phyloP scores from a whole-genome alignment of 2,888 invertebrate species.

The Ernsta delagoae region DNA sequence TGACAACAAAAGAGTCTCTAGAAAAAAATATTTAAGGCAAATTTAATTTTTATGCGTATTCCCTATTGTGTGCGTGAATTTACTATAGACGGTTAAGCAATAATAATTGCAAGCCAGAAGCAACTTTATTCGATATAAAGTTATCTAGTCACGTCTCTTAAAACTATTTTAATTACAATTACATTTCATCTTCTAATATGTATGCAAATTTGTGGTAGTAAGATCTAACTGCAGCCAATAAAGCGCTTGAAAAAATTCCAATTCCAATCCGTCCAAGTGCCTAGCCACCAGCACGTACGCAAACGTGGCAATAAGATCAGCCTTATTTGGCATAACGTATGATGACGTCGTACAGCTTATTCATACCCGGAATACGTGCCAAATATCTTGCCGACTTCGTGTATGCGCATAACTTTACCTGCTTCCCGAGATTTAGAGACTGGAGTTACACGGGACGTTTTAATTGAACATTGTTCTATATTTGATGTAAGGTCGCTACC shows the following conservation, averaged over 20 bases:
- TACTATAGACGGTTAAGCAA: too few relatives aligned
- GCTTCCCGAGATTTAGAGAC: slow-evolving; percentile 39
- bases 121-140: too few relatives aligned
- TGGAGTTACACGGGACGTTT: slow-evolving; percentile 17
- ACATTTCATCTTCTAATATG: too few relatives aligned
- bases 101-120: too few relatives aligned
- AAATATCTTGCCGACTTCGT: slow-evolving; percentile 53
- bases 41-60: too few relatives aligned
- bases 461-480: slow-evolving; percentile 28
- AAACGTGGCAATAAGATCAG: background rate
- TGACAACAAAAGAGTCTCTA: too few relatives aligned
- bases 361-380: slow-evolving; percentile 38
- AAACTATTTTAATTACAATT: too few relatives aligned
- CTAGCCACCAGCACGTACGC: background rate
- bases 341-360: slow-evolving; percentile 36
- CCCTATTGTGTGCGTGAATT: too few relatives aligned
- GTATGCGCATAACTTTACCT: slow-evolving; percentile 59
- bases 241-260: background rate
- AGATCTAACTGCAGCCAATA: background rate
- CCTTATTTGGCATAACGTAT: slow-evolving; percentile 50
- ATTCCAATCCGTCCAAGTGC: background rate
- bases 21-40: too few relatives aligned
- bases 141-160: too few relatives aligned
- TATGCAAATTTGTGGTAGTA: too few relatives aligned
- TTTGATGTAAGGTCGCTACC: slow-evolving; percentile 8